Evolutionary conservation across 1,140 invertebrate genomes (phyloP).

Genomic region (Metopolophium dirhodum): DNA sequence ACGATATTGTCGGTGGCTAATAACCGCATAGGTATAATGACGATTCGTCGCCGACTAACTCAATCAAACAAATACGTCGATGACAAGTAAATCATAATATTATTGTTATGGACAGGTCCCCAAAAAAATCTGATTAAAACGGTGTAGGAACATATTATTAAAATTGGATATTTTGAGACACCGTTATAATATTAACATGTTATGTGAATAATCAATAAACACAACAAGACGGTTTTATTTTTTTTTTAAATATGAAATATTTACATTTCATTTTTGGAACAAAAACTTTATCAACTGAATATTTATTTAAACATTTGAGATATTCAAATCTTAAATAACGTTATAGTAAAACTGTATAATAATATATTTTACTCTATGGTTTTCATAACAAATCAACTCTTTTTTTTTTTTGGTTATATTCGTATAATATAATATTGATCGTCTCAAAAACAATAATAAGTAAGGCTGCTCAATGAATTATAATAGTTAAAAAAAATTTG

Average conservation of each 20-base stretch:
- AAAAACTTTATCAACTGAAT: background rate
- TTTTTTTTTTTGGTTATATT: background rate
- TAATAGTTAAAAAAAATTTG: no score
- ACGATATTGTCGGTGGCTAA: background rate
- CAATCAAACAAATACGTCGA: background rate
- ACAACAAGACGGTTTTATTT: background rate
- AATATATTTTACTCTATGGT: background rate
- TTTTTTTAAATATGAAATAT: background rate
- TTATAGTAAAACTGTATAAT: background rate
- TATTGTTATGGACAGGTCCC: background rate
- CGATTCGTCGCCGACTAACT: background rate
- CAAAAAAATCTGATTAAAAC: background rate
- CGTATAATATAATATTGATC: no score
- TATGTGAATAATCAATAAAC: background rate
- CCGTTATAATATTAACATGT: background rate
- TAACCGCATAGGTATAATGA: background rate
- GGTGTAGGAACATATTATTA: background rate
- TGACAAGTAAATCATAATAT: background rate
- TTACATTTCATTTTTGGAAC: background rate
- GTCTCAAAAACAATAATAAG: no score
- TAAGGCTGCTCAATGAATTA: no score
- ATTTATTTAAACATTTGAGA: background rate
- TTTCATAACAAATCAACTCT: background rate
- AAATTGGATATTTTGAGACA: background rate
- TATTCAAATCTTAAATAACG: background rate